These are phyloP conservation scores for Lasius platythorax DNA, from an alignment of 2,888 invertebrate genomes.

Conservation along the genomic window DNA sequence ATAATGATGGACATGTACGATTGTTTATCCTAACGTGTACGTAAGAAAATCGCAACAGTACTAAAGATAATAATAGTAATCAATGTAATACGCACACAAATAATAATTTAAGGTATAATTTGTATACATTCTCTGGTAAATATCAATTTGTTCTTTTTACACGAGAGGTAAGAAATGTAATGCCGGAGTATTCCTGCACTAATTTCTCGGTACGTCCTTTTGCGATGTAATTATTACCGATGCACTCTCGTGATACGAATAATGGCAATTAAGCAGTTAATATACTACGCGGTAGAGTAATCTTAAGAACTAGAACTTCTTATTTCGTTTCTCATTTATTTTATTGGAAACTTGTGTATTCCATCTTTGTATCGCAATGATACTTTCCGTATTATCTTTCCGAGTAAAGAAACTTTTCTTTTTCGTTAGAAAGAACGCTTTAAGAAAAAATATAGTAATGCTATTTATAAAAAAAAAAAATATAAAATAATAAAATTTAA, in stretches of 20 bases:
- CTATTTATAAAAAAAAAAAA: neutral
- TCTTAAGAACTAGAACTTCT: slow-evolving; percentile 24
- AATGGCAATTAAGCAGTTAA: slow-evolving; percentile 16
- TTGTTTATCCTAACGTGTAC: neutral
- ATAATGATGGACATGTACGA: neutral
- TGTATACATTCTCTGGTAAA: neutral
- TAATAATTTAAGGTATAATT: neutral
- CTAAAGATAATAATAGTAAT: neutral
- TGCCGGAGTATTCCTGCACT: neutral
- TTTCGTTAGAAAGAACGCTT: neutral
- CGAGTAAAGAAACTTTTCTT: slow-evolving; percentile 7
- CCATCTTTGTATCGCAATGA: slow-evolving; percentile 7
- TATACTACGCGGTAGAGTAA: neutral
- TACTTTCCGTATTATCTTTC: neutral
- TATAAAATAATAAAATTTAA: neutral
- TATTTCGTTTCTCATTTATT: slow-evolving; percentile 15
- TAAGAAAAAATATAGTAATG: neutral
- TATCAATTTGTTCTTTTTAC: neutral
- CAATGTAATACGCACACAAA: neutral
- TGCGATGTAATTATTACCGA: slow-evolving; percentile 17
- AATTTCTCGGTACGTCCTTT: neutral
- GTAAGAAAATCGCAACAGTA: neutral
- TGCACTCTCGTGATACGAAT: slow-evolving; percentile 2
- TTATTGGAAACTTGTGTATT: slow-evolving; percentile 8
- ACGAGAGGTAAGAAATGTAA: neutral